phyloP scores from a whole-genome alignment of 2,797 vertebrate species.

The Mormyrops boulengeri region DNA sequence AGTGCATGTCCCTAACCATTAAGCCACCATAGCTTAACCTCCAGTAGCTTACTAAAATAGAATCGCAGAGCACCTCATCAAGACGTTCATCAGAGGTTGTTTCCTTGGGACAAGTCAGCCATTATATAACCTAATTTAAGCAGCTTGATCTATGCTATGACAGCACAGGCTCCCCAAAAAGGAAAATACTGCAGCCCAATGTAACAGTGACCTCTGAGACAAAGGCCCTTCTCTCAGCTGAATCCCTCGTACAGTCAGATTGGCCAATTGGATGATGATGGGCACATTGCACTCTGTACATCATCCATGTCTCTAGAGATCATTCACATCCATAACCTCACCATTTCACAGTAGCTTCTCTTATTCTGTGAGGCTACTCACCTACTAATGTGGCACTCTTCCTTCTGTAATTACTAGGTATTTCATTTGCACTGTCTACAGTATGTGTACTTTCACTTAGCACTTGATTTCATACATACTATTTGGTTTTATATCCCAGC shows the following conservation, averaged over 20 bases:
- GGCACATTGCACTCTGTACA: background rate
- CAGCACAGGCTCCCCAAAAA: background rate
- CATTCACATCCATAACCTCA: background rate
- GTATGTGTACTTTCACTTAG: background rate
- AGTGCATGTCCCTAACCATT: too few species aligned
- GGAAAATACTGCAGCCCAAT: background rate
- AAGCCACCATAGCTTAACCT: too few species aligned
- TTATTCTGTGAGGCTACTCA: background rate
- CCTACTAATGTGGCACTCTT: background rate
- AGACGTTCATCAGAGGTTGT: background rate
- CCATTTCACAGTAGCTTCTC: background rate
- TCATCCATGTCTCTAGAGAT: background rate
- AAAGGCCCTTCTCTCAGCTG: background rate
- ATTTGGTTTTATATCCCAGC: constrained; percentile 74
- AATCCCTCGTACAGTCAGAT: background rate
- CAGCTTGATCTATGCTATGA: background rate
- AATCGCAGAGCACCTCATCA: background rate
- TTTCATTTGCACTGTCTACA: background rate
- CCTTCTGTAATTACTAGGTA: background rate
- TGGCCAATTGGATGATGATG: background rate
- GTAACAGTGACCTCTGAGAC: background rate
- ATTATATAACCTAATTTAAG: background rate
- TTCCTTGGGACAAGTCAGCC: background rate
- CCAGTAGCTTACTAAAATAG: background rate
- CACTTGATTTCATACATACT: constrained; percentile 50